phyloP scores from a whole-genome alignment of 2,888 invertebrate species.

The Phorcus lineatus region DNA sequence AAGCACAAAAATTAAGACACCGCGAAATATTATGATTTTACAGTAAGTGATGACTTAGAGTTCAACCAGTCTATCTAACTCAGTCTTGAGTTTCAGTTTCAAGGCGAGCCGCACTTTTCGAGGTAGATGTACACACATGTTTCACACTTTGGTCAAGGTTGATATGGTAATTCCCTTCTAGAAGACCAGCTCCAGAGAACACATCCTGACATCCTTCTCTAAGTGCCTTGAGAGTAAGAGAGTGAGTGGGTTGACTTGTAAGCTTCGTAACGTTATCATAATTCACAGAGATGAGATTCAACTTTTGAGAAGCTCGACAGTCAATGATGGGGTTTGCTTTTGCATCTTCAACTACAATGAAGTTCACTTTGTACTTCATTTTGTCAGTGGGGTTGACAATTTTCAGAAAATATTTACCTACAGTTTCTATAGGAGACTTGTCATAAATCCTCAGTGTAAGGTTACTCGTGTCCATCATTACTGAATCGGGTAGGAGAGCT shows the following conservation, averaged over 20 bases:
- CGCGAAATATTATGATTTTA: too few relatives aligned
- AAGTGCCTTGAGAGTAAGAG: too few relatives aligned
- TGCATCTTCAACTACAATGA: too few relatives aligned
- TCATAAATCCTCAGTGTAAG: not conserved
- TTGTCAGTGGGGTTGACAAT: not conserved
- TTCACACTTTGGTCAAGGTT: conserved; percentile 24
- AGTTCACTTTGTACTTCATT: not conserved
- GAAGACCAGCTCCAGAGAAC: conserved; percentile 31
- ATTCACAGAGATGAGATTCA: too few relatives aligned
- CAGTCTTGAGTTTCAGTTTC: conserved; percentile 31
- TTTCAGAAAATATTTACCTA: too few relatives aligned
- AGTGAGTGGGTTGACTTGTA: too few relatives aligned
- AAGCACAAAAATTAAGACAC: too few relatives aligned
- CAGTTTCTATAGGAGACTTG: not conserved
- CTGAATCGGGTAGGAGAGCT: not conserved
- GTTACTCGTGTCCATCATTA: not conserved
- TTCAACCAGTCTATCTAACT: conserved; percentile 34
- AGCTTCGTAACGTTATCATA: too few relatives aligned
- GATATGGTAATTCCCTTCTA: conserved; percentile 32
- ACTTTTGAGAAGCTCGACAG: not conserved
- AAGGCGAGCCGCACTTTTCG: conserved; percentile 33
- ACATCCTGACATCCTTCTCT: not conserved
- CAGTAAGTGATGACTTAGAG: conserved; percentile 34
- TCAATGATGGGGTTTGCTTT: not conserved
- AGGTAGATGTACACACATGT: conserved; percentile 31